Conservation (phyloP, 2,797 vertebrate species). For the Sebastes aleutianus region DNA sequence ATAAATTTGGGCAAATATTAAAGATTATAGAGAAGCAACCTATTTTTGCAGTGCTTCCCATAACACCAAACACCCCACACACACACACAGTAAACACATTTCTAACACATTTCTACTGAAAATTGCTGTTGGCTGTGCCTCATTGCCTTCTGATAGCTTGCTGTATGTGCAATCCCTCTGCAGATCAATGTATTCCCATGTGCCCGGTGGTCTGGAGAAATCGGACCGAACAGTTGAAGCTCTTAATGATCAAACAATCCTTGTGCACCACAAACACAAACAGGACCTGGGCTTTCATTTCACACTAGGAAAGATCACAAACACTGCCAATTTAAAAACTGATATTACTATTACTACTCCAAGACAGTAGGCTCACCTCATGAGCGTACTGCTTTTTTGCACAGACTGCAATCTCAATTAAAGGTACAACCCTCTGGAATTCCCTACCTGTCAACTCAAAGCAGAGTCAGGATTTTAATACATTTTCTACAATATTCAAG, state of each 20-base stretch:
- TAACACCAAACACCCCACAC: background rate
- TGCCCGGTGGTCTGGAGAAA: constrained; percentile 45
- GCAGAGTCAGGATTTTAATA: background rate
- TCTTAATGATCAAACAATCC: constrained; percentile 39
- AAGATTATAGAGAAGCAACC: constrained; percentile 14
- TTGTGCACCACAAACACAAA: constrained; percentile 22
- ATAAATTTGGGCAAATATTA: constrained; percentile 6
- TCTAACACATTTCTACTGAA: constrained; percentile 26
- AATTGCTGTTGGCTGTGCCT: constrained; percentile 54
- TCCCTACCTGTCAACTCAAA: background rate
- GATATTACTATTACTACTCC: background rate
- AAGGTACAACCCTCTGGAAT: background rate
- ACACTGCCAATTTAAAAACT: background rate
- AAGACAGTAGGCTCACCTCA: background rate
- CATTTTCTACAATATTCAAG: background rate
- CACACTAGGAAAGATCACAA: background rate
- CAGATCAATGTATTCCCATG: constrained; percentile 63
- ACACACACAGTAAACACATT: constrained; percentile 10
- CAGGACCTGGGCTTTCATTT: constrained; percentile 8
- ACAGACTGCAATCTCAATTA: background rate
- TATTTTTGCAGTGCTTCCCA: background rate
- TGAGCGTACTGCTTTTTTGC: background rate
- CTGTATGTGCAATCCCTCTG: constrained; percentile 45
- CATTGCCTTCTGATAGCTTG: constrained; percentile 66
- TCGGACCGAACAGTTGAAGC: constrained; percentile 46